Evolutionary conservation across 2,888 invertebrate genomes (phyloP).

Genomic region (Caenorhabditis zanzibari): DNA sequence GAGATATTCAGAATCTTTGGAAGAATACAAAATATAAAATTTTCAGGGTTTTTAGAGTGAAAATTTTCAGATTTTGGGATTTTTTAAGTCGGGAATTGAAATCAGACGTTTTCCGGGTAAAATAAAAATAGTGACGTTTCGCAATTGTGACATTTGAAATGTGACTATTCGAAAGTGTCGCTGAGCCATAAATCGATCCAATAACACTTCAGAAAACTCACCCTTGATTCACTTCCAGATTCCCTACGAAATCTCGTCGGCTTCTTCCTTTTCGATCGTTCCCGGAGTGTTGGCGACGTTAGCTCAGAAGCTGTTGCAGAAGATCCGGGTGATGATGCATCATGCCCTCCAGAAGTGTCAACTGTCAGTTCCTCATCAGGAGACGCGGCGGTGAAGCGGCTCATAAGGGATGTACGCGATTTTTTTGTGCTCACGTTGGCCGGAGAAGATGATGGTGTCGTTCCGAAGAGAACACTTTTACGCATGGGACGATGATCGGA

Average conservation of each 20-base stretch:
- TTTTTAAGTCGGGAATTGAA: too few relatives aligned
- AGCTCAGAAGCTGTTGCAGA: background rate
- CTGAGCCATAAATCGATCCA: too few relatives aligned
- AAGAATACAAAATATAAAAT: too few relatives aligned
- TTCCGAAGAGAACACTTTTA: constrained; percentile 49
- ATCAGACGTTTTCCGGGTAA: too few relatives aligned
- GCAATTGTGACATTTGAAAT: too few relatives aligned
- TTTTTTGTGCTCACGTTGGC: background rate
- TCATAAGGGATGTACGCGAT: constrained; percentile 24
- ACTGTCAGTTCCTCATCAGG: background rate
- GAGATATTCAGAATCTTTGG: too few relatives aligned
- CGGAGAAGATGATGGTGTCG: constrained; percentile 42
- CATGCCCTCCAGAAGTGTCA: constrained; percentile 1
- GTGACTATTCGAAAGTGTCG: too few relatives aligned
- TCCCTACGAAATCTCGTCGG: constrained; percentile 27
- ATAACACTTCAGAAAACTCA: background rate
- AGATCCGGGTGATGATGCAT: background rate
- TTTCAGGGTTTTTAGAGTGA: too few relatives aligned
- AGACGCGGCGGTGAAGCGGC: constrained; percentile 7
- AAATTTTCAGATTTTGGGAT: too few relatives aligned
- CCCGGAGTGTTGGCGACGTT: background rate
- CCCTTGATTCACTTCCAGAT: background rate
- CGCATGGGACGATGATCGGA: constrained; percentile 21
- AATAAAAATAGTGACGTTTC: too few relatives aligned
- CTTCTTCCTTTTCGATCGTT: constrained; percentile 10